These are phyloP conservation scores for Drosophila barbarae DNA, from an alignment of 2,888 invertebrate genomes.

Conservation along the genomic window DNA sequence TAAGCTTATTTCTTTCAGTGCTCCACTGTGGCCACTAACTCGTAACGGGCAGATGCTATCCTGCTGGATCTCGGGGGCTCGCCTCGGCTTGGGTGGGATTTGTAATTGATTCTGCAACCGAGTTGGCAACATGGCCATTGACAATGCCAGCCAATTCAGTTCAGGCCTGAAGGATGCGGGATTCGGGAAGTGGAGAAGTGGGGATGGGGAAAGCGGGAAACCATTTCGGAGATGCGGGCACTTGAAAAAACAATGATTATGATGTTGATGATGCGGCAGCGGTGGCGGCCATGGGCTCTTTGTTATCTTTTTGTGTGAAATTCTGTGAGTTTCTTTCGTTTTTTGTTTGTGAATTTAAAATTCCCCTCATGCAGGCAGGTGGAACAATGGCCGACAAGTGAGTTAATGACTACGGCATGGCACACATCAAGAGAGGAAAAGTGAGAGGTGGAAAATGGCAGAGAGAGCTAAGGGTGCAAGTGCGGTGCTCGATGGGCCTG, in stretches of 20 bases:
- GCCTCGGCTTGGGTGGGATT: slow-evolving; percentile 7
- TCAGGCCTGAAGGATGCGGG: background rate
- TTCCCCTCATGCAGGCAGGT: slow-evolving; percentile 45
- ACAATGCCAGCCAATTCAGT: slow-evolving; percentile 16
- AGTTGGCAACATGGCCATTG: slow-evolving; percentile 17
- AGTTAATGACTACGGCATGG: slow-evolving; percentile 30
- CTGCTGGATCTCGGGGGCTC: background rate
- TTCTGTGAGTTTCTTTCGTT: slow-evolving; percentile 8
- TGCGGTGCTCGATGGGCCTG: background rate
- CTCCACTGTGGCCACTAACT: slow-evolving; percentile 2
- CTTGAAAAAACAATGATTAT: slow-evolving; percentile 23
- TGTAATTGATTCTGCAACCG: slow-evolving; percentile 24
- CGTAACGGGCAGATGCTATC: slow-evolving; percentile 4
- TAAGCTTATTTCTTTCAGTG: slow-evolving; percentile 3
- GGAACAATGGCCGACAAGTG: slow-evolving; percentile 44
- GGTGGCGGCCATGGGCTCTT: slow-evolving; percentile 11
- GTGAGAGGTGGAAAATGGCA: slow-evolving; percentile 5
- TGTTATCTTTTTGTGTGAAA: slow-evolving; percentile 9
- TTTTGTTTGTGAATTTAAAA: slow-evolving; percentile 22
- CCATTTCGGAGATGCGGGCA: slow-evolving; percentile 30
- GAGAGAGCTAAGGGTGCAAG: slow-evolving; percentile 12
- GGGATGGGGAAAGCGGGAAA: background rate
- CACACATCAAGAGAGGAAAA: slow-evolving; percentile 34
- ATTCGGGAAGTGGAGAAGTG: background rate
- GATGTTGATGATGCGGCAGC: slow-evolving; percentile 22